Evolutionary conservation across 2,888 invertebrate genomes (phyloP), one percentile per base, ranked within the genome.

Genomic region (Thysanoteuthis rhombus): DNA sequence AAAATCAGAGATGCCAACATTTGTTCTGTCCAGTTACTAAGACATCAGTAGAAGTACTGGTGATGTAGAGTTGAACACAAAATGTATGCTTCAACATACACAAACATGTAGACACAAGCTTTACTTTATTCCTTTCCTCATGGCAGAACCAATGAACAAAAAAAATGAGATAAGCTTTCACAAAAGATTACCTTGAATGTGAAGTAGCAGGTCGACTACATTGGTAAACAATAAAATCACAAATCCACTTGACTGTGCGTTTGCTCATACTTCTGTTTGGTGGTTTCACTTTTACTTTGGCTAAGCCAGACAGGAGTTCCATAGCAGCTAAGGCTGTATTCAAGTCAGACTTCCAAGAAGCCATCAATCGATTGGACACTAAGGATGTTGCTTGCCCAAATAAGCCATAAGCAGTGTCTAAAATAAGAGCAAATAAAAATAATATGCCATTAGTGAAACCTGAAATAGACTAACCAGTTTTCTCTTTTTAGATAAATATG

Each of bases 201-300:
- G 94, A 94, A 25, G 99, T 91, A 98, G 98, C 94, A 98, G 99
- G 93, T 99, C 99, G 93, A 99, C 99, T 95, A 99, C 98, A 96
- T 98, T 98, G 97, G 97, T 98, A 98, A 93, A 98, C 98, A 96
- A 99, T 99, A 97, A 99, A 99, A 97, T 99, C 99, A 97, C 99
- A 99, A 94, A 99, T 98, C 98, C 99, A 99, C 96, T 99, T 99
- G 40, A 99, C 99, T 32, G 97, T 96, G 12, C 96, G 95, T 94
- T 97, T 97, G 94, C 97, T 96, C 96, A 96, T 97, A 92, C 96
- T 94, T 93, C 95, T 95, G 95, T 96, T 96, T 39, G 96, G 96
- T 25, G 96, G 96, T 92, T 95, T 95, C 93, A 97, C 96, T 47
- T 94, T 94, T 45, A 96, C 96, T 96, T 99, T 98, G 39, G 99